Evolutionary conservation across 2,888 invertebrate species (phyloP), one percentile per base, ranked within the genome.

Genomic region (Ellobium chinense): DNA sequence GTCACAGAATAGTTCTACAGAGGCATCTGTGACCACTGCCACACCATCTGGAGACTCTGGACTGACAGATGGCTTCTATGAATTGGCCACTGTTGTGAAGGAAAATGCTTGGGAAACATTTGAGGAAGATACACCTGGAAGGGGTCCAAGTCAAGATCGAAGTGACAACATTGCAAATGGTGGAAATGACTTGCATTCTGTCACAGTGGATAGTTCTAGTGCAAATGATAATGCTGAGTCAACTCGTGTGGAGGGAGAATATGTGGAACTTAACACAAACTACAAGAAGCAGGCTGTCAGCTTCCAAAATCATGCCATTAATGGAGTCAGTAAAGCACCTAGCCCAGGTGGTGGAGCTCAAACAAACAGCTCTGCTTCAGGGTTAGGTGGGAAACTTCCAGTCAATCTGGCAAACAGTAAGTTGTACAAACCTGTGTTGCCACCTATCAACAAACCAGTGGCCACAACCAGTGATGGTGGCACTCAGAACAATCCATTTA

Each of bases 161-260:
- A 34, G 66, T 46, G 73, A 31, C 58, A 58, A 58, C 39, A 31
- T 54, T 39, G 21, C 58, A 39, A 58, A 65, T 34, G 56, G 36
- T 63, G 72, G 36, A 21, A 27, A 34, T 24, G 58, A 63, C 54
- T 27, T 69, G 31, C 58, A 79, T 54, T 54, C 36, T 65, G 56
- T 69, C 34, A 3, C 54, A 34, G 29, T 27, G 58, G 36, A 12
- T 37, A 18, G 34, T 70, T 29, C 74, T 14, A 31, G 27, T 27
- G 39, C 34, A 7, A 27, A 69, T 63, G 65, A 54, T n/a, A 18
- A 46, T 46, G 46, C 46, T 18, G 18, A 12, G 46, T 46, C 46
- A 46, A 18, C 46, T 46, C 63, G 46, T 24, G 81, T 76, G 29
- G 85, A 83, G 29, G 85, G 82, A n/a, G 85, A 85, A 31, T 85